Percentiles rank a stretch among this genome's conserved stretches.
Evolutionary conservation across 2,888 invertebrate genomes (phyloP).

Genomic region (Gasteruption jaculator): DNA sequence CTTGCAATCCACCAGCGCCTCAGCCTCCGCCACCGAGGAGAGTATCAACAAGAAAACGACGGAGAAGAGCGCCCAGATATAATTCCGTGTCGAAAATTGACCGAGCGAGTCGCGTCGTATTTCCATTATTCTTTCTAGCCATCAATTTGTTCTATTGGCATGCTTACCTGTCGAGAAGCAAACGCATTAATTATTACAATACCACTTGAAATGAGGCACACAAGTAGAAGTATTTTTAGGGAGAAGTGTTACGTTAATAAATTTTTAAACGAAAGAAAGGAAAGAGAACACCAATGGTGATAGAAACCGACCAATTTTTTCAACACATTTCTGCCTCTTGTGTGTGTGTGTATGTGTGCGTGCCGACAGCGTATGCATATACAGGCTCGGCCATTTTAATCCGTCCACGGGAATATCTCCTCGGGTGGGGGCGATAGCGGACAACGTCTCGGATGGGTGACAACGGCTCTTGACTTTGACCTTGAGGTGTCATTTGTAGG

Average conservation of each 20-base stretch:
- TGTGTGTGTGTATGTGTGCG: too few relatives aligned
- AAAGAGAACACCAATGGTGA: background rate
- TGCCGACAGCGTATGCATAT: too few relatives aligned
- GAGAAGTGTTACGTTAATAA: background rate
- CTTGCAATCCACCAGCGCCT: conserved; percentile 46
- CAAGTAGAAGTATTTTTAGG: background rate
- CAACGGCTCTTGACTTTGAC: too few relatives aligned
- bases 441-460: too few relatives aligned
- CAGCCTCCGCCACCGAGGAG: conserved; percentile 20
- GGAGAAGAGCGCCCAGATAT: conserved; percentile 60
- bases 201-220: conserved; percentile 10
- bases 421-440: too few relatives aligned
- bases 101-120: conserved; percentile 68
- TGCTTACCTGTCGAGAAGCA: conserved; percentile 64
- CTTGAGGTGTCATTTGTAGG: too few relatives aligned
- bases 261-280: background rate
- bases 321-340: too few relatives aligned
- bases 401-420: too few relatives aligned
- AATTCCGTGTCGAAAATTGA: conserved; percentile 82
- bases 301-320: conserved; percentile 10
- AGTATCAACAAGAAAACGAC: conserved; percentile 35
- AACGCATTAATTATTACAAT: conserved; percentile 51
- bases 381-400: too few relatives aligned
- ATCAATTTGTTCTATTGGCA: conserved; percentile 80
- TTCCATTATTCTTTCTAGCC: conserved; percentile 70